Percentiles rank a stretch among this genome's conserved stretches.
These are phyloP conservation scores for Leucozona laternaria DNA, from an alignment of 2,888 invertebrate genomes.

Conservation along the genomic window DNA sequence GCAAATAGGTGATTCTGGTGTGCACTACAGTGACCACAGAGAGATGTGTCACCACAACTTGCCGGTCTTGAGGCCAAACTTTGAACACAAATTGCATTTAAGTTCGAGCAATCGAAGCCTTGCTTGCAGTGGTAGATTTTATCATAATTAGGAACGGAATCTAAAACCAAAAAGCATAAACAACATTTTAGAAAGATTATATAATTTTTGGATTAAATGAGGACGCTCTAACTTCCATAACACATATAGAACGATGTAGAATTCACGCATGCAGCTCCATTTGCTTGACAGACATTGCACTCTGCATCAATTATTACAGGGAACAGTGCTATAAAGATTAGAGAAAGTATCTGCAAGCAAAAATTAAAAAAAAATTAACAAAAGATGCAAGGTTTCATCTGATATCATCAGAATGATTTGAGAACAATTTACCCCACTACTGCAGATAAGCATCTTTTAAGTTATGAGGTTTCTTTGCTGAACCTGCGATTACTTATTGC, in stretches of 20 bases:
- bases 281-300: conserved; percentile 81
- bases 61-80: conserved; percentile 77
- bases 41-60: conserved; percentile 81
- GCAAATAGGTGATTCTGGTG: conserved; percentile 80
- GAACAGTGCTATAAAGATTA: background rate
- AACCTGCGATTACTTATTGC: conserved; percentile 19
- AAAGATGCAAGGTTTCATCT: background rate
- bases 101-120: conserved; percentile 80
- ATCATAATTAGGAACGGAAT: conserved; percentile 77
- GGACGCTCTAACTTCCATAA: conserved; percentile 76
- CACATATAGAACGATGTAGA: conserved; percentile 81
- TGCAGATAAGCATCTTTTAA: conserved; percentile 22
- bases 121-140: conserved; percentile 79
- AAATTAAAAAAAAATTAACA: background rate
- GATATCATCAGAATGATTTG: background rate
- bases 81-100: conserved; percentile 80
- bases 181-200: background rate
- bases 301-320: conserved; percentile 53
- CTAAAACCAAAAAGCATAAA: conserved; percentile 66
- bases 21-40: conserved; percentile 81
- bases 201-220: background rate
- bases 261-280: conserved; percentile 81
- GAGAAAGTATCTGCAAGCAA: conserved; percentile 10
- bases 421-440: conserved; percentile 27
- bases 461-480: conserved; percentile 4